Base-by-base conservation (phyloP, 1,140 invertebrate species). In the Odontomachus brunneus region DNA sequence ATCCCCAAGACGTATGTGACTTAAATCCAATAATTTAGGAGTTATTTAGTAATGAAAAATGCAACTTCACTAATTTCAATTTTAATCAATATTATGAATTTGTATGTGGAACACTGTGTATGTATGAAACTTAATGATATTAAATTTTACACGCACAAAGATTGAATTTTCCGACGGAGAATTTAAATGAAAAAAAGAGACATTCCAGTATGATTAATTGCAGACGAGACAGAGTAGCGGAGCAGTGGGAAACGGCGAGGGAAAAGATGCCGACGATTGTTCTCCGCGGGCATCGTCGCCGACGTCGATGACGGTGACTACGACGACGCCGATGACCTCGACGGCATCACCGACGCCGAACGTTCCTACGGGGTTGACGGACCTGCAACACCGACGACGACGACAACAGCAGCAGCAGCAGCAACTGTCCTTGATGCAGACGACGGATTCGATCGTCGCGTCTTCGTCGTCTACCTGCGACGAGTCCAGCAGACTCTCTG, bases 151-250 rank as follows among this genome's bases (percentile, higher is more conserved):
- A 33, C 5, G 9, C 9, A 44, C 9, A 11, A 0, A 3, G 38
- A 4, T 44, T 11, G 38, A 44, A 44, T 11, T 44, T 44, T 9
- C 9, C 38, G 38, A 7, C 3, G 38, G 9, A 44, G 9, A 11
- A n/a, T n/a, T n/a, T n/a, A n/a, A n/a, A n/a, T n/a, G 9, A 44
- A 44, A 44, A 11, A 51, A 2, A 17, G 11, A 55, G 65, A 48
- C 63, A 67, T 55, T 26, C 44, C 26, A 57, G 22, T 14, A n/a
- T 22, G 33, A 69, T 82, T 81, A 33, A 57, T 90, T 90, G 57
- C 87, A 94, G 94, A 94, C 94, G 59, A 92, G 93, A 59, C 93
- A 93, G 88, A 93, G 90, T 85, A 92, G 91, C 73, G 90, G 91
- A 67, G 86, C 88, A 38, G 88, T 89, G 14, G 91, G 88, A 75